Base-by-base conservation (phyloP, 2,113 vertebrate genomes). In the Anser cygnoides region DNA sequence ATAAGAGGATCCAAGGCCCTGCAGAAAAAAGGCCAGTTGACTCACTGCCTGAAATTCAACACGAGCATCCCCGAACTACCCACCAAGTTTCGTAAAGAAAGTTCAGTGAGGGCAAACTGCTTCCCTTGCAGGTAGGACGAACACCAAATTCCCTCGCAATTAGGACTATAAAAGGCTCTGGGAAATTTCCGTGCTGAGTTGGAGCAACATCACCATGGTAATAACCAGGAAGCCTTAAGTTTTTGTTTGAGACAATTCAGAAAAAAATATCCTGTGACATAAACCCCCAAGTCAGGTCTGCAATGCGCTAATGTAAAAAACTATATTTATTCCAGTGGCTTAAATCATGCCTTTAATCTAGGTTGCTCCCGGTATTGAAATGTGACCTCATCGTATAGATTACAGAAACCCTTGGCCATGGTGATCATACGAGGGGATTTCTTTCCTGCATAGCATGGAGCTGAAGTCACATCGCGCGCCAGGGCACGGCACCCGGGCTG, bases 171-270 rank as follows among this genome's bases (percentile, higher is more conserved):
- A 95, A 95, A 94, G 67, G 76, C 82, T 95, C 89, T 78, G 63
- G 91, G 92, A 95, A 84, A 92, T 97, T 94, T 93, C 86, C 66
- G 4, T 43, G 87, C 90, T 72, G 90, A 93, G 87, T 83, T 95
- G 94, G 77, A 93, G 33, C 86, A 86, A 80, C 75, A 91, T 95
- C 92, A 91, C 97, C 97, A 97, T 97, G 97, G 97, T 68, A 74
- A 97, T 97, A 95, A 93, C 84, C 28, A 21, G 72, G 88, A 95
- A 62, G 84, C 71, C 92, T 83, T 58, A 44, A 84, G 91, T 84
- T 59, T 93, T 83, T 72, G 23, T 91, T 89, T 93, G 89, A 97
- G 68, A 93, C 91, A 91, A 97, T 94, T 90, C 74, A 87, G 80
- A 90, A 88, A 85, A 72, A 94, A 92, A 95, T 80, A 92, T 92